Evolutionary conservation across 2,888 invertebrate genomes (phyloP).

Genomic region (Trilocha varians): DNA sequence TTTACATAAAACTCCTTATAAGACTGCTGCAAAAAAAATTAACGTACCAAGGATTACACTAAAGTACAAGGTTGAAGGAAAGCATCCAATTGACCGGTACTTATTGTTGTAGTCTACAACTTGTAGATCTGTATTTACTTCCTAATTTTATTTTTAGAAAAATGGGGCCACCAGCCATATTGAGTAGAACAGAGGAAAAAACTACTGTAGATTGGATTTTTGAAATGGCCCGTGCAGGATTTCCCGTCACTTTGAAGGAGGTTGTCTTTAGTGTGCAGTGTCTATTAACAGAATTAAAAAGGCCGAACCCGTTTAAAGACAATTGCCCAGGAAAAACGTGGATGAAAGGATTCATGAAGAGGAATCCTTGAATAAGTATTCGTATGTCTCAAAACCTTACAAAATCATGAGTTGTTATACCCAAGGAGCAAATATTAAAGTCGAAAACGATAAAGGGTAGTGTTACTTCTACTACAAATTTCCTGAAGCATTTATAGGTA

Average conservation of each 20-base stretch:
- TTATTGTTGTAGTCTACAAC: background rate
- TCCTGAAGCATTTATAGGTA: too few relatives aligned
- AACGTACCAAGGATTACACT: constrained; percentile 10
- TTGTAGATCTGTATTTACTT: background rate
- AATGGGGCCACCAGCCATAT: constrained; percentile 15
- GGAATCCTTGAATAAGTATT: constrained; percentile 2
- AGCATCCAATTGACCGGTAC: constrained; percentile 11
- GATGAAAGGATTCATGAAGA: constrained; percentile 1
- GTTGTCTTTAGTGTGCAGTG: constrained; percentile 5
- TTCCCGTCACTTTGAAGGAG: constrained; percentile 10
- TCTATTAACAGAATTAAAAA: constrained; percentile 4
- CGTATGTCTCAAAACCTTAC: constrained; percentile 8
- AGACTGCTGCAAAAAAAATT: constrained; percentile 15
- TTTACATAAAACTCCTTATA: constrained; percentile 11
- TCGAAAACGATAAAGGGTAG: too few relatives aligned
- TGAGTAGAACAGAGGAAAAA: constrained; percentile 12
- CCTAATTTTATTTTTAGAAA: constrained; percentile 7
- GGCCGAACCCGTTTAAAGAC: constrained; percentile 7
- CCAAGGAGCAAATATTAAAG: constrained; percentile 4
- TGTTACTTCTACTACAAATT: too few relatives aligned
- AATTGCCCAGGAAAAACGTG: constrained; percentile 5
- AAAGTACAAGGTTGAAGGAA: constrained; percentile 15
- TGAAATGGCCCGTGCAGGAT: constrained; percentile 10
- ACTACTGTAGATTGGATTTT: constrained; percentile 9
- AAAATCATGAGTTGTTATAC: constrained; percentile 3